Conservation (phyloP, 2,888 invertebrate genomes). For the Scaptomyza cyrtandrae region DNA sequence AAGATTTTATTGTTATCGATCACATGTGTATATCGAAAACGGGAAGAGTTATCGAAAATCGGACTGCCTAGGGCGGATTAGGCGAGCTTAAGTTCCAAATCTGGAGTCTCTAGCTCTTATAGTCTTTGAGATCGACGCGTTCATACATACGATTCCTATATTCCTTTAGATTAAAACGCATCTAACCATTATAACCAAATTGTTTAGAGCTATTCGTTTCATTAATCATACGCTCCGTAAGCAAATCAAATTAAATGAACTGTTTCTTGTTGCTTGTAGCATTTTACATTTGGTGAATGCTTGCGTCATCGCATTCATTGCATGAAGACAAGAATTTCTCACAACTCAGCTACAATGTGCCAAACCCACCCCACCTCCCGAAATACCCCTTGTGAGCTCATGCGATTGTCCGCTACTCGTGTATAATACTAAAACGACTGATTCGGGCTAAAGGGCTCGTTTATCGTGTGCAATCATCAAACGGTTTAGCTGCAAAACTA, state of each 20-base stretch:
- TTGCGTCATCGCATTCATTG: conserved; percentile 45
- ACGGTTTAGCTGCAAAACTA: conserved; percentile 83
- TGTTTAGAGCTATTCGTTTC: conserved; percentile 6
- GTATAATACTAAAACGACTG: conserved; percentile 48
- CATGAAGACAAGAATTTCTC: conserved; percentile 39
- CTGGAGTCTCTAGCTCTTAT: no score
- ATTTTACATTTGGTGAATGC: conserved; percentile 52
- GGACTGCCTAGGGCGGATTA: no score
- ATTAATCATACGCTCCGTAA: conserved; percentile 58
- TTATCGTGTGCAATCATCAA: conserved; percentile 78
- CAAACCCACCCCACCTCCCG: not conserved
- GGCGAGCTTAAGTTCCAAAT: no score
- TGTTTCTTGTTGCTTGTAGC: conserved; percentile 33
- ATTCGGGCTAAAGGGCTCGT: conserved; percentile 68
- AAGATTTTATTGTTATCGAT: no score
- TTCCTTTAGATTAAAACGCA: no score
- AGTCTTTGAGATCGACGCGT: no score
- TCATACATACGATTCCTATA: no score
- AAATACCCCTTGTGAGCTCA: conserved; percentile 6
- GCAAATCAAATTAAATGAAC: conserved; percentile 44
- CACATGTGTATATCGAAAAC: no score
- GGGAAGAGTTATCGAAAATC: no score
- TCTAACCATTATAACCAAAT: no score
- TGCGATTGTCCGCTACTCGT: conserved; percentile 29
- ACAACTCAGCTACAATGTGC: conserved; percentile 9